Evolutionary conservation across 2,113 vertebrate species (phyloP).

Genomic region (Siniperca chuatsi): DNA sequence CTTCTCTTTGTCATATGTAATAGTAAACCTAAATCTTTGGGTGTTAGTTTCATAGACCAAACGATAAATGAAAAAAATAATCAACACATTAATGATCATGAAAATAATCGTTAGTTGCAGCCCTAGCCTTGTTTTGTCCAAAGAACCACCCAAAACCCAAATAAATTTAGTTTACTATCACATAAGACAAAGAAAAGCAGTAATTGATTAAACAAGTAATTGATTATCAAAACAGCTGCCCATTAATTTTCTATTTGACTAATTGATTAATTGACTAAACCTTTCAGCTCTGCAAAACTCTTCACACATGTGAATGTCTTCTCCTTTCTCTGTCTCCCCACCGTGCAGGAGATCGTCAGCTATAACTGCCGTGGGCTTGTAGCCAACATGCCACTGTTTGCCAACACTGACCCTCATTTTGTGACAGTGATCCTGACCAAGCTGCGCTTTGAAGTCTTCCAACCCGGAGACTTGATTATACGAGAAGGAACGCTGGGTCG

Average conservation of each 20-base stretch:
- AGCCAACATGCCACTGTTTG: slow-evolving; percentile 97
- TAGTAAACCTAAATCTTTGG: too few species aligned
- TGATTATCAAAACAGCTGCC: too few species aligned
- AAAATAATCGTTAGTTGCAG: neutral
- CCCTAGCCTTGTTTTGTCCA: neutral
- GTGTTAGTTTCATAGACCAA: neutral
- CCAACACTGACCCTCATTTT: slow-evolving; percentile 97
- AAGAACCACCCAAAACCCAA: neutral
- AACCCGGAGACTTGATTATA: slow-evolving; percentile 93
- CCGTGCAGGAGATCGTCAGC: slow-evolving; percentile 94
- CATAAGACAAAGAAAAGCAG: neutral
- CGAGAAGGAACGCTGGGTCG: slow-evolving; percentile 94
- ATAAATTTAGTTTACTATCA: neutral
- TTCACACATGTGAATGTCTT: neutral
- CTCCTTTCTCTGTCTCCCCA: slow-evolving; percentile 21
- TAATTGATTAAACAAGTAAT: too few species aligned
- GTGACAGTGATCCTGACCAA: slow-evolving; percentile 97
- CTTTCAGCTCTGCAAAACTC: neutral
- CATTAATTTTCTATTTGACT: too few species aligned
- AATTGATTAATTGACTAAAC: neutral
- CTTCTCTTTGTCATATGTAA: neutral
- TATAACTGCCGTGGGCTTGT: slow-evolving; percentile 96
- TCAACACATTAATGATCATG: neutral
- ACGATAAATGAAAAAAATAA: neutral
- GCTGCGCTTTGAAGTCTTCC: slow-evolving; percentile 94